Percentiles rank a stretch among this genome's conserved stretches.
These are phyloP conservation scores for Melanchra persicariae DNA, from an alignment of 2,888 invertebrate species.

Conservation along the genomic window DNA sequence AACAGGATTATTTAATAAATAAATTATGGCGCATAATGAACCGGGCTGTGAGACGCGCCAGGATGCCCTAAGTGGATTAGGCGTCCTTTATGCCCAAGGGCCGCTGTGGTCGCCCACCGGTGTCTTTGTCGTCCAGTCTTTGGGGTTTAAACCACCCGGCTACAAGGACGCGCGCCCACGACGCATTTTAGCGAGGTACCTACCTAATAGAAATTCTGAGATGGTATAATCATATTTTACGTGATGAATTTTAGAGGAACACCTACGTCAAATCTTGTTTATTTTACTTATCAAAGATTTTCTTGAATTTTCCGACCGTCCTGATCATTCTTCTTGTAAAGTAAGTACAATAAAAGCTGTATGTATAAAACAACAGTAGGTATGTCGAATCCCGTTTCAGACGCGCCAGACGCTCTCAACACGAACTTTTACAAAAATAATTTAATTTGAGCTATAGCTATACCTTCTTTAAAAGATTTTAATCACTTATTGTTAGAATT, in stretches of 20 bases:
- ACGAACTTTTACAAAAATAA: slow-evolving; percentile 20
- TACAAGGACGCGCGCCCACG: slow-evolving; percentile 12
- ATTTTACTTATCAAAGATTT: background rate
- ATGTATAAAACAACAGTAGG: background rate
- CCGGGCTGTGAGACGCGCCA: slow-evolving; percentile 40
- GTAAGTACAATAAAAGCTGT: background rate
- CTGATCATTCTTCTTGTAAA: background rate
- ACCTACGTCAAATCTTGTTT: background rate
- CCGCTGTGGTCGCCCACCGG: slow-evolving; percentile 31
- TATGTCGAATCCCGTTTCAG: background rate
- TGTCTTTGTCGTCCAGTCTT: slow-evolving; percentile 54
- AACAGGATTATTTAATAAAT: slow-evolving; percentile 61
- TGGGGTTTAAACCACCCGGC: slow-evolving; percentile 4
- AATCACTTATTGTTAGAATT: slow-evolving; percentile 13
- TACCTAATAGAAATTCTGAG: slow-evolving; percentile 24
- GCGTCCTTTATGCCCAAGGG: slow-evolving; percentile 53
- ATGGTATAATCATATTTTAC: slow-evolving; percentile 13
- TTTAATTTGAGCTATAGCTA: slow-evolving; percentile 11
- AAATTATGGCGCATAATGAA: slow-evolving; percentile 65
- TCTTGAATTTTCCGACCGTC: no score
- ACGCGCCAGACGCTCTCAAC: background rate
- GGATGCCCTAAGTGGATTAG: slow-evolving; percentile 63
- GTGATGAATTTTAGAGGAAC: background rate
- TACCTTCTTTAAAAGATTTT: slow-evolving; percentile 6
- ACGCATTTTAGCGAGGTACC: slow-evolving; percentile 1